Base-by-base conservation (phyloP, 2,888 invertebrate genomes). In the Maniola hyperantus region DNA sequence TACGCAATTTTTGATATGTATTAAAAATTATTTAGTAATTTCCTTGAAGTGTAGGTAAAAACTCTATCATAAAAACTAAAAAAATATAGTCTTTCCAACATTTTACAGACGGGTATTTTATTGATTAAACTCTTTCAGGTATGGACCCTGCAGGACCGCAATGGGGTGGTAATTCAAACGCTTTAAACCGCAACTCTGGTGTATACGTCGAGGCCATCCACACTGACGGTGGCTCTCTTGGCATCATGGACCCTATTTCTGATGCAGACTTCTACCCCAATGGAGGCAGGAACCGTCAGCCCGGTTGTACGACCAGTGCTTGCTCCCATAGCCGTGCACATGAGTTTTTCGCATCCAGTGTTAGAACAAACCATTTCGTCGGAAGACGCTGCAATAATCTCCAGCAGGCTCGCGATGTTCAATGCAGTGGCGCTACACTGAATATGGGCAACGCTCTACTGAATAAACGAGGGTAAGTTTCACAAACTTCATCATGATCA, bases 211-310 rank as follows among this genome's bases (percentile, higher is more conserved):
- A 85, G 65, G 72, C 75, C 1, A 83, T 85, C 61, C 83, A 84
- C 68, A 84, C 84, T 0, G 80, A 83, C 33, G 81, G 80, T 51
- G 76, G 79, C 4, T 11, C 72, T 13, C 76, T 81, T 1, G 84
- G 83, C 36, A 81, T 83, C 65, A 73, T 76, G 57, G 76, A 77
- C 42, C 74, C 79, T 0, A 76, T 81, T 26, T 78, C 76, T 5
- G 61, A 79, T 54, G 76, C 76, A 1, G 77, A 85, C 70, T 84
- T 84, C 72, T 84, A 82, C 65, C 81, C 80, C 20, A 82, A 83
- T 60, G 80, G 81, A 18, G 82, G 80, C 6, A 73, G 75, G 57
- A 76, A 75, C 66, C 55, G 61, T 8, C 81, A 81, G 71, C 82
- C 82, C 11, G 82, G 81, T 6, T 82, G 82, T 50, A n/a, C 26